Evolutionary conservation across 2,888 invertebrate genomes (phyloP).

Genomic region (Polia nebulosa): DNA sequence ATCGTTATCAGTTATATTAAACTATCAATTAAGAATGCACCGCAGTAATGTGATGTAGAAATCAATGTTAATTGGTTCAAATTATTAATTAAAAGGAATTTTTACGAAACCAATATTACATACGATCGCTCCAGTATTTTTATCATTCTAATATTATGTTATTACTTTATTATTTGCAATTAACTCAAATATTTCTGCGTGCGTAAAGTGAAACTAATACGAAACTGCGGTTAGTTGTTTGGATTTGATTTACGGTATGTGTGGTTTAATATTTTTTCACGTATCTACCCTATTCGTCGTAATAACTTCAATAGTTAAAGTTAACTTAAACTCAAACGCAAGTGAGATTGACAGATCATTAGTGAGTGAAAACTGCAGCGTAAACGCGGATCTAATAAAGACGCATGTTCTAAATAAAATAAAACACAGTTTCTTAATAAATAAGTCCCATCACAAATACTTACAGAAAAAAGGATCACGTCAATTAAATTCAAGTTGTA

Average conservation of each 20-base stretch:
- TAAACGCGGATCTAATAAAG: background rate
- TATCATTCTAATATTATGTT: background rate
- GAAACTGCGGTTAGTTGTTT: background rate
- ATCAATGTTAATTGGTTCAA: slow-evolving; percentile 3
- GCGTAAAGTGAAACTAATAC: slow-evolving; percentile 14
- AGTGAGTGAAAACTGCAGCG: slow-evolving; percentile 32
- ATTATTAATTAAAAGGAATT: slow-evolving; percentile 5
- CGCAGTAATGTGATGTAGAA: slow-evolving; percentile 12
- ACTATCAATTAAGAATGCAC: slow-evolving; percentile 21
- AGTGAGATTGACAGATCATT: slow-evolving; percentile 20
- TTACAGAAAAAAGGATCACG: slow-evolving; percentile 58
- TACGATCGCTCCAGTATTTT: background rate
- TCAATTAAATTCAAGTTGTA: slow-evolving; percentile 50
- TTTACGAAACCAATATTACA: background rate
- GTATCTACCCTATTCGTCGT: background rate
- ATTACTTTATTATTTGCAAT: slow-evolving; percentile 2
- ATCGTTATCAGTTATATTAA: slow-evolving; percentile 28
- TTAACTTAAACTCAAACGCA: slow-evolving; percentile 1
- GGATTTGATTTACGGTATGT: background rate
- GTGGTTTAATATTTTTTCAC: background rate
- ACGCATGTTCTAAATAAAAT: background rate
- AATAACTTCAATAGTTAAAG: slow-evolving; percentile 5
- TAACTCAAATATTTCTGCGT: background rate
- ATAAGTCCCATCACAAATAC: slow-evolving; percentile 36
- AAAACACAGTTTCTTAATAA: background rate